Conservation (phyloP, 1,140 invertebrate genomes). For the Adelges cooleyi region DNA sequence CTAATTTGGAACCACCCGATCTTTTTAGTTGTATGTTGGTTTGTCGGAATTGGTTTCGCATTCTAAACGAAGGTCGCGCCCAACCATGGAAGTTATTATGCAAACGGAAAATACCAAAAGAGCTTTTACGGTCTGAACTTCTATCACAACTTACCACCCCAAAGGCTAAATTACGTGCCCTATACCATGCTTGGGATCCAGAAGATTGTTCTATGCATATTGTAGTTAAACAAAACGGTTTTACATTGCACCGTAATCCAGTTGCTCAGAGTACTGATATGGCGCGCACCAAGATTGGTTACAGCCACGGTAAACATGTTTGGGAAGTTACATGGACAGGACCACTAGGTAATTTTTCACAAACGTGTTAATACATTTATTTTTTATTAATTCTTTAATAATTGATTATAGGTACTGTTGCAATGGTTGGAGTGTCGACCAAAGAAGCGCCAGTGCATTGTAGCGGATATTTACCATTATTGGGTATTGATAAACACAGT, state of each 20-base stretch:
- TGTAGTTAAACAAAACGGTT: slow-evolving; percentile 93
- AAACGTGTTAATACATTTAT: neutral
- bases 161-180: slow-evolving; percentile 88
- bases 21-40: slow-evolving; percentile 80
- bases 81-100: slow-evolving; percentile 91
- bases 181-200: slow-evolving; percentile 93
- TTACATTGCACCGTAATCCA: slow-evolving; percentile 92
- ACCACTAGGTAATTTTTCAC: slow-evolving; percentile 52
- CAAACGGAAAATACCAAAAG: slow-evolving; percentile 72
- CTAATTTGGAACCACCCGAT: slow-evolving; percentile 77
- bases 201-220: slow-evolving; percentile 94
- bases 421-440: slow-evolving; percentile 89
- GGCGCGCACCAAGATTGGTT: slow-evolving; percentile 87
- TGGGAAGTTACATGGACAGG: slow-evolving; percentile 99
- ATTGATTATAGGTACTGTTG: slow-evolving; percentile 56
- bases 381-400: neutral
- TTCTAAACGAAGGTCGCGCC: slow-evolving; percentile 86
- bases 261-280: slow-evolving; percentile 98
- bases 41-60: slow-evolving; percentile 85
- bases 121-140: slow-evolving; percentile 85
- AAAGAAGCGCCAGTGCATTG: slow-evolving; percentile 82
- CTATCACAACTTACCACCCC: slow-evolving; percentile 78
- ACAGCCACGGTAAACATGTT: slow-evolving; percentile 82
- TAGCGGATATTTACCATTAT: slow-evolving; percentile 85
- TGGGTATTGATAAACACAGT: slow-evolving; percentile 91